Evolutionary conservation across 2,888 invertebrate genomes (phyloP).

Genomic region (Cheiracanthium punctorium): DNA sequence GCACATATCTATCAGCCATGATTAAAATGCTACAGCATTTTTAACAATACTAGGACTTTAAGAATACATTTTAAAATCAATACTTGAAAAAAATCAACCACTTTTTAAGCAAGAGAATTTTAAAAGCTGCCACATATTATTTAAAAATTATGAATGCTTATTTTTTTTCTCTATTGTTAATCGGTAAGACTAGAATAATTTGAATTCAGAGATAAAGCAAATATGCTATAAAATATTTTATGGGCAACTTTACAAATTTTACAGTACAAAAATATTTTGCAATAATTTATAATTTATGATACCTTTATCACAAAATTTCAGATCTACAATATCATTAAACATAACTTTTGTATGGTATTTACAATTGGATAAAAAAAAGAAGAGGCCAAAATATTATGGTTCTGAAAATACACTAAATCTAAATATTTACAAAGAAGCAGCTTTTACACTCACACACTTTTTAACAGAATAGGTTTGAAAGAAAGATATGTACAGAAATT

Average conservation of each 20-base stretch:
- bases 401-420: not conserved
- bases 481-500: not conserved
- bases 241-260: slow-evolving; percentile 39
- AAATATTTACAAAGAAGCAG: slow-evolving; percentile 11
- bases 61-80: no score
- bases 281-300: slow-evolving; percentile 9
- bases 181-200: not conserved
- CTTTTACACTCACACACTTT: not conserved
- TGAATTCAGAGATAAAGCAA: not conserved
- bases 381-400: slow-evolving; percentile 14
- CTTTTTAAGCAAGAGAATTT: no score
- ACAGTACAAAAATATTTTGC: slow-evolving; percentile 58
- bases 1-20: no score
- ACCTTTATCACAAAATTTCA: slow-evolving; percentile 44
- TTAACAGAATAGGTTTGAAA: not conserved
- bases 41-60: no score
- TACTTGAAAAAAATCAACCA: no score
- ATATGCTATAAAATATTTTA: not conserved
- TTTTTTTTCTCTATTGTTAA: no score
- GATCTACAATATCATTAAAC: slow-evolving; percentile 41
- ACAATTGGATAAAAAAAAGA: slow-evolving; percentile 16
- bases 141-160: not conserved
- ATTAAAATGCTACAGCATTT: no score
- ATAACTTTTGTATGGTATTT: slow-evolving; percentile 26
- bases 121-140: not conserved